Percentiles rank a stretch among this genome's conserved stretches.
Conservation (phyloP, 2,113 vertebrate species). For the Cyrtonyx montezumae region DNA sequence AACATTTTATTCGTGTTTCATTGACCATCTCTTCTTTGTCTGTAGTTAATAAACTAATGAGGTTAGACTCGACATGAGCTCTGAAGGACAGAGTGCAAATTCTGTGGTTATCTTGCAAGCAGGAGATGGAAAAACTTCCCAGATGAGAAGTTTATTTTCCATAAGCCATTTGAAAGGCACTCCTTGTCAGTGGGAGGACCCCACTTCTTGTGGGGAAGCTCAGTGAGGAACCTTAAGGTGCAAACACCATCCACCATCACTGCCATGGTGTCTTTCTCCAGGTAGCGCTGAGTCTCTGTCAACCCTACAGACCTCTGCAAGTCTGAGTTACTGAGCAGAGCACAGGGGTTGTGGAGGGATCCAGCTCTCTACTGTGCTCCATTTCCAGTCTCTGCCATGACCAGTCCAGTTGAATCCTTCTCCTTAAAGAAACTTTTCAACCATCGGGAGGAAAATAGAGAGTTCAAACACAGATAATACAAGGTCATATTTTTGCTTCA, state of each 20-base stretch:
- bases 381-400: not conserved
- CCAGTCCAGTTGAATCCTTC: constrained; percentile 8
- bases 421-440: constrained; percentile 11
- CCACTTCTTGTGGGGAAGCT: not conserved
- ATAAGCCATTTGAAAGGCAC: not conserved
- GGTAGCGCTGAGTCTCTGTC: not conserved
- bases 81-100: not conserved
- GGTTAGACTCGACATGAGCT: not conserved
- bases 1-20: not conserved
- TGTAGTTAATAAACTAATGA: not conserved
- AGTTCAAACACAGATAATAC: not conserved
- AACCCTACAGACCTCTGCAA: not conserved
- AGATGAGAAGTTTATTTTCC: not conserved
- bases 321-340: not conserved
- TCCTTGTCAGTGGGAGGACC: not conserved
- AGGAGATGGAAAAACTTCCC: not conserved
- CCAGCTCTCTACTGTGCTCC: not conserved
- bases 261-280: not conserved
- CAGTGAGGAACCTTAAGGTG: not conserved
- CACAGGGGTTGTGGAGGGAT: not conserved
- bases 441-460: not conserved
- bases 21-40: not conserved
- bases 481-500: not conserved
- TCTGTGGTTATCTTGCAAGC: not conserved
- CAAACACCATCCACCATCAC: not conserved